Evolutionary conservation across 2,113 vertebrate genomes (phyloP).

Genomic region (Gobiocypris rarus): DNA sequence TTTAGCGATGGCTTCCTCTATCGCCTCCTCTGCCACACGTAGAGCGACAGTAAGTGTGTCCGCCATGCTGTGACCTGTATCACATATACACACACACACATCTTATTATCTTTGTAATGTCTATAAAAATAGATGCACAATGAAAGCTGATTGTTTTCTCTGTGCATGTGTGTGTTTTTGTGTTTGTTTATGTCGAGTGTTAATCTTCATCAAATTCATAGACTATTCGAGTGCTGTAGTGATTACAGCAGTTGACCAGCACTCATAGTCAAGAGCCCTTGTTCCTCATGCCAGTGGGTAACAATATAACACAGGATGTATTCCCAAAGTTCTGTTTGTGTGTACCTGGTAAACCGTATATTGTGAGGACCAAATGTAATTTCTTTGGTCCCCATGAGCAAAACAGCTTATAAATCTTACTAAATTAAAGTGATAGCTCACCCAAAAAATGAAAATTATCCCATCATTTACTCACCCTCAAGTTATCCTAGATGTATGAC

Average conservation of each 20-base stretch:
- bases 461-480: too few relatives aligned
- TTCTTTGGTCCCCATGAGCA: too few relatives aligned
- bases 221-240: background rate
- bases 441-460: too few relatives aligned
- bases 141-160: background rate
- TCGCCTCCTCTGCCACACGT: constrained; percentile 94
- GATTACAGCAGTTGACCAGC: constrained; percentile 18
- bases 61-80: constrained; percentile 91
- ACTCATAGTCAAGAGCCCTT: background rate
- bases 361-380: too few relatives aligned
- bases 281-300: background rate
- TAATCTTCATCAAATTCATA: constrained; percentile 24
- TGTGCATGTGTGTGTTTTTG: too few relatives aligned
- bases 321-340: too few relatives aligned
- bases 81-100: constrained; percentile 29
- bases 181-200: too few relatives aligned
- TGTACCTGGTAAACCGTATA: too few relatives aligned
- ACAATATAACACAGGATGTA: constrained; percentile 3
- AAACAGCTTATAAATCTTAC: too few relatives aligned
- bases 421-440: too few relatives aligned
- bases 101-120: background rate
- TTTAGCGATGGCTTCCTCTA: constrained; percentile 95
- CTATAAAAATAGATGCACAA: background rate
- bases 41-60: constrained; percentile 94
- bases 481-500: too few relatives aligned